phyloP scores from a whole-genome alignment of 2,113 vertebrate species.

The Elachura formosa region DNA sequence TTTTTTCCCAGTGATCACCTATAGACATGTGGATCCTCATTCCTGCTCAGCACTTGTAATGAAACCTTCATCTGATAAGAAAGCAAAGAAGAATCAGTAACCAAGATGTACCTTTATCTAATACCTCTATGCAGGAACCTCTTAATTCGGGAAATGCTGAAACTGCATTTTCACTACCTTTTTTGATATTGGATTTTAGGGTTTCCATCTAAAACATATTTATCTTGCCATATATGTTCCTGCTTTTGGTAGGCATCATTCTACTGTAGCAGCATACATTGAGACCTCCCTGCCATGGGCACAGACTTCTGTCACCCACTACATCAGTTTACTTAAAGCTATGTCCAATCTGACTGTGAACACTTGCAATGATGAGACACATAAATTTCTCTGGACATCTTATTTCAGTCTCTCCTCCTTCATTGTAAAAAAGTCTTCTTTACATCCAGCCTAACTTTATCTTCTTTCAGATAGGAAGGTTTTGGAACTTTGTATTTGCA shows the following conservation, averaged over 20 bases:
- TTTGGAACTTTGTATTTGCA: not conserved
- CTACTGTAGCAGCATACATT: not conserved
- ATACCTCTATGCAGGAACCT: not conserved
- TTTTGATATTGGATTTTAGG: not conserved
- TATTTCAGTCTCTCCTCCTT: not conserved
- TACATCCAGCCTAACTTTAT: not conserved
- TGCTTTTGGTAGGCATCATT: not conserved
- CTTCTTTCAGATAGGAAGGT: not conserved
- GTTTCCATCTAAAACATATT: not conserved
- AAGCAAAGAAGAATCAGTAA: not conserved
- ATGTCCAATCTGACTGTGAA: not conserved
- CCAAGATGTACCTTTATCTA: not conserved
- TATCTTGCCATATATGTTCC: fast-evolving
- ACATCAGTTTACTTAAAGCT: not conserved
- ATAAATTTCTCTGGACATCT: not conserved
- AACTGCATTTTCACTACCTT: not conserved
- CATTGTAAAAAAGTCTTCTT: not conserved
- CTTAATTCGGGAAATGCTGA: not conserved
- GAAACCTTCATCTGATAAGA: not conserved
- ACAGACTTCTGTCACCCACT: not conserved
- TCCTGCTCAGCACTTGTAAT: not conserved
- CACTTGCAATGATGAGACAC: fast-evolving
- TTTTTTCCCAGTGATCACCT: not conserved
- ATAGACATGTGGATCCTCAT: not conserved
- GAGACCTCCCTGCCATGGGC: not conserved